Evolutionary conservation across 2,113 vertebrate genomes (phyloP), one percentile per base, ranked within the genome.

Genomic region (Gallinago paraguaiae): DNA sequence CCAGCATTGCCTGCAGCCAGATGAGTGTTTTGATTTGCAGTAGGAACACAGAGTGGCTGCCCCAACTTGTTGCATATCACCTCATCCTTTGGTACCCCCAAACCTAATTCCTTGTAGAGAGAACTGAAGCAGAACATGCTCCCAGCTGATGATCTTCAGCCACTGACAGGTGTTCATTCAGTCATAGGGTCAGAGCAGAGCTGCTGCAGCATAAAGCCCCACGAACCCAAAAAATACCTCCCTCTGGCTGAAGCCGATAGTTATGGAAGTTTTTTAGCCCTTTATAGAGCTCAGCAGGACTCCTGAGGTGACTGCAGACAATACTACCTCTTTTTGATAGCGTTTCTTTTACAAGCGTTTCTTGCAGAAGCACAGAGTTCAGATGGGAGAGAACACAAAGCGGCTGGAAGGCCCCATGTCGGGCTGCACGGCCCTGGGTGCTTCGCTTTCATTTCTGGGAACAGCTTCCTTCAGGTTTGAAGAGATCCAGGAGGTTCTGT

Each of bases 91-190:
- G 37, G 53, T 22, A 37, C 2, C 27, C 41, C 68, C 17, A 27
- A 15, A 13, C 39, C 46, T 2, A 1, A 48, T 54, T 24, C 63
- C 68, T 4, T 0, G 4, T 0, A 25, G 6, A 67, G 46, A 12
- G 67, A 37, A 11, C 13, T 2, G 7, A 41, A 11, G 8, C 15
- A 25, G 71, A 46, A 46, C 0, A 0, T 0, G 11, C 8, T 19
- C 27, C 46, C 19, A 23, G 18, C 10, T 25, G 30, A 6, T 1
- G 45, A 13, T 20, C 19, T n/a, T 9, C 39, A n/a, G 3, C 43
- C 35, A 5, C 14, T 3, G 10, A 8, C 35, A 30, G 48, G 4
- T 3, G 0, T 11, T 18, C 12, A 5, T 59, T 59, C 33, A n/a
- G 33, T 24, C 22, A 0, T 1, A 11, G n/a, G n/a, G n/a, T 7